Conservation (phyloP, 35 echinoderm and acorn worm genomes). For the Apostichopus japonicus region DNA sequence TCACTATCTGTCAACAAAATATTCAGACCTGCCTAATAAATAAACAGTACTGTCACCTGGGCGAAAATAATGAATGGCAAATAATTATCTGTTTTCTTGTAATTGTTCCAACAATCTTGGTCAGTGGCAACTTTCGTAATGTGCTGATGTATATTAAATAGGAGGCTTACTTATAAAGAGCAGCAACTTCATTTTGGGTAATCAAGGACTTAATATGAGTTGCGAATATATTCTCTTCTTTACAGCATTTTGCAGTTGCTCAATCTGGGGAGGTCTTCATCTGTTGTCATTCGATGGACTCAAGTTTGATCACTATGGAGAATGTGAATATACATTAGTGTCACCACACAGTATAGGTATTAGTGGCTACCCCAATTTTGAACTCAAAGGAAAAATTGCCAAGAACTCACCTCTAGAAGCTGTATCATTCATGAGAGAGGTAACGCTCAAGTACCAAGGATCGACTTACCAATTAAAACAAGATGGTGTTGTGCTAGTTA, state of each 20-base stretch:
- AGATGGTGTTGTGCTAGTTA: neutral
- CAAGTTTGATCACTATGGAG: constrained; percentile 11
- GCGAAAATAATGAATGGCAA: too few relatives aligned
- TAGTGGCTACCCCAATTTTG: constrained; percentile 15
- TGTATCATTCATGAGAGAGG: constrained; percentile 5
- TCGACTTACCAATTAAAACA: neutral
- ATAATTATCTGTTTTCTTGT: too few relatives aligned
- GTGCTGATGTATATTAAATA: too few relatives aligned
- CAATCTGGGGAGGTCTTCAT: constrained; percentile 19
- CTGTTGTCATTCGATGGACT: constrained; percentile 19
- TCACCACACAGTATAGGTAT: neutral
- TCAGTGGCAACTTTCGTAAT: too few relatives aligned
- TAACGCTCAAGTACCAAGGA: constrained; percentile 7
- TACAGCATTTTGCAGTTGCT: neutral
- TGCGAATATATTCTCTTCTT: neutral
- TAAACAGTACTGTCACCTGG: too few relatives aligned
- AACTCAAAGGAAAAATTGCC: neutral
- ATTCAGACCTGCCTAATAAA: too few relatives aligned
- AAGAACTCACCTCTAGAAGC: constrained; percentile 10
- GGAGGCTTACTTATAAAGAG: too few relatives aligned
- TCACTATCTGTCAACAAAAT: too few relatives aligned
- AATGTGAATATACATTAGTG: constrained; percentile 12
- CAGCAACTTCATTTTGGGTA: too few relatives aligned
- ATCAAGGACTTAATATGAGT: too few relatives aligned
- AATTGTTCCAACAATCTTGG: too few relatives aligned